A percentile compares a stretch with the other conserved stretches of the same genome.
Evolutionary conservation across 2,888 invertebrate genomes (phyloP).

Genomic region (Himalopsyche anomala): DNA sequence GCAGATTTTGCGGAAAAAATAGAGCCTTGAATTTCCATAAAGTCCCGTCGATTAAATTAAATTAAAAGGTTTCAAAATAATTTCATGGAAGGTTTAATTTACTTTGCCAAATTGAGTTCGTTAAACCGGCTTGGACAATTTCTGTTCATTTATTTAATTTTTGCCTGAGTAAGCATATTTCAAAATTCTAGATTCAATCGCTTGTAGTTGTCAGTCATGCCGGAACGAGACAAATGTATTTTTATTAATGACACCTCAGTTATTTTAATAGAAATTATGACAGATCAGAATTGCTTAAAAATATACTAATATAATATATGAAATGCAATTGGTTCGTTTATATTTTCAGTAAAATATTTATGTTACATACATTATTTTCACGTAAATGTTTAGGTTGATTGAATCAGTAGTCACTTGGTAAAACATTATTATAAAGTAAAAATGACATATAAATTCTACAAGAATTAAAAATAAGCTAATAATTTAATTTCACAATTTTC

Average conservation of each 20-base stretch:
- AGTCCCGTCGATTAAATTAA: conserved; percentile 34
- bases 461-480: no score
- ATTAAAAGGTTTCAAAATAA: conserved; percentile 30
- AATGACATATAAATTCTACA: no score
- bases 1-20: conserved; percentile 1
- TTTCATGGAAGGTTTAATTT: conserved; percentile 24
- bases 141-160: conserved; percentile 29
- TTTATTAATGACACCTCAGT: background rate
- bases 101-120: conserved; percentile 26
- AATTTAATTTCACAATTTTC: no score
- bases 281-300: background rate
- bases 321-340: background rate
- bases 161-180: conserved; percentile 6
- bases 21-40: conserved; percentile 29
- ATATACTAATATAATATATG: background rate
- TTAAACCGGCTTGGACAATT: conserved; percentile 22
- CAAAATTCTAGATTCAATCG: conserved; percentile 18
- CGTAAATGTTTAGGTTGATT: no score
- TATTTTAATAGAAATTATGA: background rate
- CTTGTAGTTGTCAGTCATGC: background rate
- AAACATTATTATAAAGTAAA: no score
- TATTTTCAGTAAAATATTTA: background rate
- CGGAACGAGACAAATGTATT: background rate
- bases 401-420: no score
- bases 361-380: background rate